A percentile compares a stretch with the other conserved stretches of the same genome.
phyloP scores from a whole-genome alignment of 2,888 invertebrate species.

The Brachycybe producta region DNA sequence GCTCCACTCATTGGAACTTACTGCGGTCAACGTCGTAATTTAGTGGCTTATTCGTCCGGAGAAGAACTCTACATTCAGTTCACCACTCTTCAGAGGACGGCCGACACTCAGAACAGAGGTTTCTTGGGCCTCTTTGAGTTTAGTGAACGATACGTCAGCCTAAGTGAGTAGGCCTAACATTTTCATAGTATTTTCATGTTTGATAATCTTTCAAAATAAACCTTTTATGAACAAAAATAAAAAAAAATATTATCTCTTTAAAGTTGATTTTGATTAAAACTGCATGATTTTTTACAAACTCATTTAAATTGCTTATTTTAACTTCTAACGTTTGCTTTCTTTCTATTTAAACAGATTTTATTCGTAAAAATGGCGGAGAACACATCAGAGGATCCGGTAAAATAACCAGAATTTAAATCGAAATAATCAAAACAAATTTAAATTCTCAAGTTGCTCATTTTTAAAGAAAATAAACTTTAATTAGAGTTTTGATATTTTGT shows the following conservation, averaged over 20 bases:
- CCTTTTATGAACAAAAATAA: not conserved
- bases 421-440: too few relatives aligned
- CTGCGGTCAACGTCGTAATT: conserved; percentile 91
- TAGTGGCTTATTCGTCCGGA: conserved; percentile 88
- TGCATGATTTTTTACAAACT: not conserved
- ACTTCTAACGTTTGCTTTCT: not conserved
- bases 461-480: too few relatives aligned
- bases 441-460: too few relatives aligned
- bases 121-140: conserved; percentile 98
- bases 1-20: conserved; percentile 89
- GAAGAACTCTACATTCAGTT: conserved; percentile 82
- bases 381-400: conserved; percentile 75
- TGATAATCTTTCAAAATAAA: not conserved
- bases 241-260: not conserved
- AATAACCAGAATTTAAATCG: too few relatives aligned
- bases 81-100: conserved; percentile 77
- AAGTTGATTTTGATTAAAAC: not conserved
- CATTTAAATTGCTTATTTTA: conserved; percentile 9
- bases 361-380: conserved; percentile 81
- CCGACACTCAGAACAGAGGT: conserved; percentile 91
- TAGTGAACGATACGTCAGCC: conserved; percentile 93
- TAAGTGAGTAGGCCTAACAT: conserved; percentile 51
- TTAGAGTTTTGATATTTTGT: not conserved
- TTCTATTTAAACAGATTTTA: conserved; percentile 62
- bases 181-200: not conserved